Evolutionary conservation across 2,113 vertebrate species (phyloP).

Genomic region (Phrynosoma blainvillii): DNA sequence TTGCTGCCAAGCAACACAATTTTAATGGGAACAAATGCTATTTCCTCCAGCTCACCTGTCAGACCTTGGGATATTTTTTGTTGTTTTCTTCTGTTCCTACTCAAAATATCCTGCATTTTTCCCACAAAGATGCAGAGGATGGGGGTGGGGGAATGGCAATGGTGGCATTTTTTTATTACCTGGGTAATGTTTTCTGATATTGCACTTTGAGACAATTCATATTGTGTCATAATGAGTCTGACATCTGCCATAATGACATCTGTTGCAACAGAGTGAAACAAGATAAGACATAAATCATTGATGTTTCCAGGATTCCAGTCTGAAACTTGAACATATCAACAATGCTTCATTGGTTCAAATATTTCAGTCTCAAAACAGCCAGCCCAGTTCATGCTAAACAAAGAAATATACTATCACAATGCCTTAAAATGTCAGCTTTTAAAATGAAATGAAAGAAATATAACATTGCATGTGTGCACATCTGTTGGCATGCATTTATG

Average conservation of each 20-base stretch:
- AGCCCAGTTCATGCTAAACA: slow-evolving; percentile 32
- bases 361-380: slow-evolving; percentile 45
- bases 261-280: slow-evolving; percentile 58
- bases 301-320: slow-evolving; percentile 53
- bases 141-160: not conserved
- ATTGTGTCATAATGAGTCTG: slow-evolving; percentile 40
- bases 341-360: slow-evolving; percentile 57
- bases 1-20: slow-evolving; percentile 4
- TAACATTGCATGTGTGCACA: not conserved
- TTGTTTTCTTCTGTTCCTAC: not conserved
- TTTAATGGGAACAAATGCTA: slow-evolving; percentile 14
- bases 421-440: not conserved
- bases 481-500: not conserved
- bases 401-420: not conserved
- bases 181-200: slow-evolving; percentile 44
- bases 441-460: slow-evolving; percentile 17
- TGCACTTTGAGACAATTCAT: slow-evolving; percentile 58
- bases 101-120: not conserved
- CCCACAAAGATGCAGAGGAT: not conserved
- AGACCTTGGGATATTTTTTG: slow-evolving; percentile 31
- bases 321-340: slow-evolving; percentile 60
- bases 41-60: slow-evolving; percentile 15
- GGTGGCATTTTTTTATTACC: slow-evolving; percentile 8
- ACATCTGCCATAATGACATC: slow-evolving; percentile 44
- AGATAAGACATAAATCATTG: slow-evolving; percentile 60